Percentiles rank a stretch among this genome's conserved stretches.
Evolutionary conservation across 2,113 vertebrate genomes (phyloP).

Genomic region (Ictalurus punctatus): DNA sequence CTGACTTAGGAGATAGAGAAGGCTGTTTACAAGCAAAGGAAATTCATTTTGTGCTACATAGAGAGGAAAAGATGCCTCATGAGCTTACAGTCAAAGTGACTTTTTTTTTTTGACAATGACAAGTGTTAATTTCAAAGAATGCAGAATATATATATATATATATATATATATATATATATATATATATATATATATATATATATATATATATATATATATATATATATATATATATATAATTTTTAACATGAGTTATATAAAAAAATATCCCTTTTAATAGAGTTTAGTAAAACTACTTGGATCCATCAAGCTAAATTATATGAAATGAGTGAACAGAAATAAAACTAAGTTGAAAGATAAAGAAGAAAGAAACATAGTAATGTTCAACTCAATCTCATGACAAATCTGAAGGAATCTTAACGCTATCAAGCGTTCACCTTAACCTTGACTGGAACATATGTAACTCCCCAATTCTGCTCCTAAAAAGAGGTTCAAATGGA

Average conservation of each 20-base stretch:
- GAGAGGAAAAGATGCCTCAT: background rate
- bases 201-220: too few relatives aligned
- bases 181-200: too few relatives aligned
- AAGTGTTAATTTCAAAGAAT: background rate
- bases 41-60: background rate
- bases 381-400: background rate
- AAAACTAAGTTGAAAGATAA: background rate
- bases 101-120: background rate
- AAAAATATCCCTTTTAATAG: background rate
- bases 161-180: too few relatives aligned
- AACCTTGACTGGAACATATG: background rate
- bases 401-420: background rate
- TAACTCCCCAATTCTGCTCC: background rate
- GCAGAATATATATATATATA: background rate
- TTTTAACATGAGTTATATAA: background rate
- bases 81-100: background rate
- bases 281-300: background rate
- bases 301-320: background rate
- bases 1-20: slow-evolving; percentile 1
- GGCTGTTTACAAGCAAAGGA: slow-evolving; percentile 32
- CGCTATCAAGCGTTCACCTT: background rate
- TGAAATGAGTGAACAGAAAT: background rate
- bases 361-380: background rate
- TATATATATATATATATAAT: too few relatives aligned
- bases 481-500: background rate